phyloP scores from a whole-genome alignment of 1,140 invertebrate genomes.

The Lepeophtheirus salmonis region DNA sequence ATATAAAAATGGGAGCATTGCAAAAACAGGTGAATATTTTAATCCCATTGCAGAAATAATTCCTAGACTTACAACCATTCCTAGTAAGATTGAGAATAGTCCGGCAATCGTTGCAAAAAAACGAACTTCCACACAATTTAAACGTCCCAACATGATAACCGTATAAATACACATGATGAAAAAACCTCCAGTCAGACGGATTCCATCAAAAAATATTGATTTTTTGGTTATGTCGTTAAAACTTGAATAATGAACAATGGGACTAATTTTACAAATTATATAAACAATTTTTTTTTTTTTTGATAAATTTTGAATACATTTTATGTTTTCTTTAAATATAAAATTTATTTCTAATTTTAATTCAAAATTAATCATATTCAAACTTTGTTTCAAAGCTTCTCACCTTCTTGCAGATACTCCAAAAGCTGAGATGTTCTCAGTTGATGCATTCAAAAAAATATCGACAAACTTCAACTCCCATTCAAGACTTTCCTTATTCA shows the following conservation, averaged over 20 bases:
- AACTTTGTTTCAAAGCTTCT: no score
- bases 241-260: background rate
- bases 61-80: background rate
- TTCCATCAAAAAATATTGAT: slow-evolving; percentile 12
- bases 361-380: no score
- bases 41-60: background rate
- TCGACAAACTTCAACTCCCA: no score
- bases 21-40: slow-evolving; percentile 5
- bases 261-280: no score
- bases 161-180: slow-evolving; percentile 12
- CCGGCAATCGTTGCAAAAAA: slow-evolving; percentile 1
- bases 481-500: no score
- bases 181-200: slow-evolving; percentile 4
- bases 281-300: no score
- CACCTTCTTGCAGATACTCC: no score
- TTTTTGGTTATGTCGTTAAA: slow-evolving; percentile 6
- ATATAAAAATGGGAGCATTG: slow-evolving; percentile 4
- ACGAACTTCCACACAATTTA: slow-evolving; percentile 1
- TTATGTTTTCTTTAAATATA: no score
- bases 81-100: slow-evolving; percentile 1
- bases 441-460: no score
- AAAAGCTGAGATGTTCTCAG: no score
- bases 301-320: no score
- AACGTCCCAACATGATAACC: slow-evolving; percentile 2
- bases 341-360: no score